Evolutionary conservation across 2,888 invertebrate genomes (phyloP).

Genomic region (Meloe dianella): DNA sequence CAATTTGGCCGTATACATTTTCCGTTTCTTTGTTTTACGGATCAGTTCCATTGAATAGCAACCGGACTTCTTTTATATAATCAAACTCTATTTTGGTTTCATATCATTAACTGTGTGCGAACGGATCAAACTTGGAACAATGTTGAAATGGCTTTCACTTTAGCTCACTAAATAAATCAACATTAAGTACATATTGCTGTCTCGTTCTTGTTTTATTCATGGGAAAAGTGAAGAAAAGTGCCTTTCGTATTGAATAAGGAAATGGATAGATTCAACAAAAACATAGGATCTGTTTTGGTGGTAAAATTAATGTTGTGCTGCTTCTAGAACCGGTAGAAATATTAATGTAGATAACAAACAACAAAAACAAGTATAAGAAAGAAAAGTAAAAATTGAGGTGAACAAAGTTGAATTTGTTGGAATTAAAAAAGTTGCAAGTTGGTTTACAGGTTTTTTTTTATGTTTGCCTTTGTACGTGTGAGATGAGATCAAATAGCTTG

Average conservation of each 20-base stretch:
- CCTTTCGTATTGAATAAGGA: background rate
- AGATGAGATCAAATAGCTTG: background rate
- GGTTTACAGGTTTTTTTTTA: background rate
- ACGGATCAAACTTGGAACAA: constrained; percentile 3
- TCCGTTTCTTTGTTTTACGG: constrained; percentile 27
- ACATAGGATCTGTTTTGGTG: background rate
- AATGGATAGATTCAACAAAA: background rate
- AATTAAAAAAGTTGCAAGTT: constrained; percentile 21
- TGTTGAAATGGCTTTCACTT: constrained; percentile 21
- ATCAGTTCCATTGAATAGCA: constrained; percentile 16
- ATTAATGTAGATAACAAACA: constrained; percentile 3
- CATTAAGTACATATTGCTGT: constrained; percentile 13
- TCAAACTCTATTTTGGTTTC: constrained; percentile 19
- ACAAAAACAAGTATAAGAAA: background rate
- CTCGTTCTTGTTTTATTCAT: background rate
- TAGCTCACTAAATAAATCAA: constrained; percentile 26
- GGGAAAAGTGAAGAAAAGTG: background rate
- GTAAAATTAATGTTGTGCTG: background rate
- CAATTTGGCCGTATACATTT: constrained; percentile 26
- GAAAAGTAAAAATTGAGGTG: background rate
- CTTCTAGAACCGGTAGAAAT: background rate
- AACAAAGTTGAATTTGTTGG: constrained; percentile 16
- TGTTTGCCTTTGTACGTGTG: background rate
- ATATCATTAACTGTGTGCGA: constrained; percentile 26
- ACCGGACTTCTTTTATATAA: constrained; percentile 22